A percentile compares a stretch with the other conserved stretches of the same genome.
Conservation (phyloP, 64 coral and sea anemone species). For the Hydrozoanthus tunicans region DNA sequence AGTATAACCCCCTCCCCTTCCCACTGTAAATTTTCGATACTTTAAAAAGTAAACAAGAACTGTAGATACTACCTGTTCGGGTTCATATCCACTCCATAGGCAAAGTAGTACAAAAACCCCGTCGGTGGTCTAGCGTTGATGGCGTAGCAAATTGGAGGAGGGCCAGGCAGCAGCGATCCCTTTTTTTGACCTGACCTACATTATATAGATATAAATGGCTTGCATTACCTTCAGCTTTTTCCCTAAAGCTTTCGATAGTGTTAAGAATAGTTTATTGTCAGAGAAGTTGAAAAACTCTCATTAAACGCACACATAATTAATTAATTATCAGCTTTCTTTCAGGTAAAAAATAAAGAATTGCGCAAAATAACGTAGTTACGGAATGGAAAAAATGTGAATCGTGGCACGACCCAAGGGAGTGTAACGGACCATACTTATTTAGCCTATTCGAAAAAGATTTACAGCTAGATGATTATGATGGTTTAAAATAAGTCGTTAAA, state of each 20-base stretch:
- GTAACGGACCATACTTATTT: background rate
- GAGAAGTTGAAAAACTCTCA: background rate
- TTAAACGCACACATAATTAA: too few species aligned
- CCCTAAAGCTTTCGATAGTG: background rate
- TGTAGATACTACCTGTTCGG: conserved; percentile 68
- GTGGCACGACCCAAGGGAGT: too few species aligned
- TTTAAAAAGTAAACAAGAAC: background rate
- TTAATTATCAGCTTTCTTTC: too few species aligned
- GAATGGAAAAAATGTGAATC: too few species aligned
- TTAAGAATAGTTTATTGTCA: background rate
- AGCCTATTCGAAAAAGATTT: background rate
- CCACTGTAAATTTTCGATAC: too few species aligned
- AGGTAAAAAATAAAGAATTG: too few species aligned
- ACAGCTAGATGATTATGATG: background rate
- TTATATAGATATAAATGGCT: background rate
- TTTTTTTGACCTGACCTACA: background rate
- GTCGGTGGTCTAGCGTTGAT: conserved; percentile 73
- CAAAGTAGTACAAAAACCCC: conserved; percentile 82
- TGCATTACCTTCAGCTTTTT: background rate
- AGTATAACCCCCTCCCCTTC: too few species aligned
- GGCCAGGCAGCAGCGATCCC: background rate
- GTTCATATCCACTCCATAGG: conserved; percentile 89
- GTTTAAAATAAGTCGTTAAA: background rate
- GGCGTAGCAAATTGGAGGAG: conserved; percentile 65
- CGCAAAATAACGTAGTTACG: too few species aligned